Evolutionary conservation across 2,797 vertebrate species (phyloP).

Genomic region (Eulemur rubriventer): DNA sequence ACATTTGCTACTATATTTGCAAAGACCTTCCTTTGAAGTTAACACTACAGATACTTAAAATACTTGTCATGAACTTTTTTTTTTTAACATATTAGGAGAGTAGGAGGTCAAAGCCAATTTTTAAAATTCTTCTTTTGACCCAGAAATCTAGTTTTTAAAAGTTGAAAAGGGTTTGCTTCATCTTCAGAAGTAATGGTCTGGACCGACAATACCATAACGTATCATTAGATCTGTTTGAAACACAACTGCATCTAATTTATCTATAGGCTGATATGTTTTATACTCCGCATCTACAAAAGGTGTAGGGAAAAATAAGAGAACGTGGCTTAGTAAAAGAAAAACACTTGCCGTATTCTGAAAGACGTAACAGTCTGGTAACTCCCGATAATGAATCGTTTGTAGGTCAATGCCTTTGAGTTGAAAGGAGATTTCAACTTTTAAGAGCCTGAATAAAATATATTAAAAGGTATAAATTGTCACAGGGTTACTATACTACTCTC

Average conservation of each 20-base stretch:
- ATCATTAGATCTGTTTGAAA: background rate
- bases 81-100: background rate
- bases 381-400: slow-evolving; percentile 92
- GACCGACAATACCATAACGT: background rate
- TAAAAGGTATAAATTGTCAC: background rate
- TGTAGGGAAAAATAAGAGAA: background rate
- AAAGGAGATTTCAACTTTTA: slow-evolving; percentile 92
- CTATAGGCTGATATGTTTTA: background rate
- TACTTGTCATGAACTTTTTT: background rate
- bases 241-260: background rate
- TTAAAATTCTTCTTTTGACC: slow-evolving; percentile 9
- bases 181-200: background rate
- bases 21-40: background rate
- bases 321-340: background rate
- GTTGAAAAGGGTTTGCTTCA: background rate
- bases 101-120: background rate
- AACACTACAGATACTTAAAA: background rate
- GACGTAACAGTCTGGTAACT: slow-evolving; percentile 94
- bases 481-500: background rate
- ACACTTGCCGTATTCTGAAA: slow-evolving; percentile 91
- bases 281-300: background rate
- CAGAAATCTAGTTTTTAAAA: background rate
- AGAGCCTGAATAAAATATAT: slow-evolving; percentile 86
- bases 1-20: background rate
- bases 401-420: slow-evolving; percentile 95